Base-by-base conservation (phyloP, 2,113 vertebrate species). In the Pelvicachromis taeniatus region DNA sequence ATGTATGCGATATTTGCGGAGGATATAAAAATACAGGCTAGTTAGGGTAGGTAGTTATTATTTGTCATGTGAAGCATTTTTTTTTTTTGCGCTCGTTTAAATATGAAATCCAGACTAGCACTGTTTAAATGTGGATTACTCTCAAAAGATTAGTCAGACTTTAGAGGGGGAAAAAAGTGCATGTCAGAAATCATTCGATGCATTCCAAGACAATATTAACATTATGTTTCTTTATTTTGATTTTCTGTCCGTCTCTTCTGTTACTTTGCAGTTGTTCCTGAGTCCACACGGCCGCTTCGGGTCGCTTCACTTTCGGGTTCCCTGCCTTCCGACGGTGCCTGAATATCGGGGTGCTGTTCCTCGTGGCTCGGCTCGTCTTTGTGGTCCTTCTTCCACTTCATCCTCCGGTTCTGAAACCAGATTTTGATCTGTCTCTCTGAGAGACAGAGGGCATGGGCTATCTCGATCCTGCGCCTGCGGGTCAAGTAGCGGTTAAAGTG, bases 371-470 rank as follows among this genome's bases (percentile, higher is more conserved):
- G 53, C 5, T 88, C 86, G 7, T 87, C 89, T 79, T 91, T 94
- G 87, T 98, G 96, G 73, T 98, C 97, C 33, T 98, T 98, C 95
- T 98, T 98, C 97, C 97, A 97, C 84, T 99, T 99, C 97, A 98
- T 98, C 91, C 97, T 96, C 33, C 97, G 96, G 92, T 98, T 98
- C 91, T 98, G 97, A 91, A 98, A 99, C 97, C 97, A 98, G 93
- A 98, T 98, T 93, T 98, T 98, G 92, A 98, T 97, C 95, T 99
- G 97, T 92, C 97, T 96, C 92, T 98, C 97, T 1, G 97, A 96
- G 80, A 98, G 95, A 86, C 97, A 97, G 86, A 99, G 96, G 42
- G 96, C 94, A 14, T 97, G 96, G 40, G 97, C 96, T 33, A 98
- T 97, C 94, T 99, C 97, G 77, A 98, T 94, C 93, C 97, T 94